phyloP scores from a whole-genome alignment of 2,113 vertebrate species.

The Halichoerus grypus region DNA sequence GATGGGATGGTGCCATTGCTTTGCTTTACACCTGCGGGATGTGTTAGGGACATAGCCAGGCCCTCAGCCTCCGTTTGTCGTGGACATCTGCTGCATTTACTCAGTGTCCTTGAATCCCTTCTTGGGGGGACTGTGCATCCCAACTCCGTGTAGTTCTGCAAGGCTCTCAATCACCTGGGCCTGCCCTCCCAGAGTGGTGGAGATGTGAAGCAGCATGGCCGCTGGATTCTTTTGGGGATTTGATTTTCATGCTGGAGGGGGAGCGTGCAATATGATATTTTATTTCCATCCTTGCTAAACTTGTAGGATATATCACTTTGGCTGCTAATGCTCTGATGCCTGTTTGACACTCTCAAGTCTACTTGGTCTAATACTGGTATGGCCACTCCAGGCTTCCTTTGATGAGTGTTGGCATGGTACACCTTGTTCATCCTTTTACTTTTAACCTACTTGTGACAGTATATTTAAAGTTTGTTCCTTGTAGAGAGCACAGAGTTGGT shows the following conservation, averaged over 20 bases:
- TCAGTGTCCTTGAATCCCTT: not conserved
- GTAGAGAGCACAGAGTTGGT: not conserved
- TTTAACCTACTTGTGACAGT: not conserved
- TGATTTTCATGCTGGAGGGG: not conserved
- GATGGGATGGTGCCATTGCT: not conserved
- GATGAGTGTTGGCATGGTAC: not conserved
- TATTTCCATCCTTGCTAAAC: not conserved
- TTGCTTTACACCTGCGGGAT: not conserved
- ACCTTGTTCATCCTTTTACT: not conserved
- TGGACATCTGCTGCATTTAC: not conserved
- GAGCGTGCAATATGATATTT: not conserved
- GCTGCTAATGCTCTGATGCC: not conserved
- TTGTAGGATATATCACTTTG: not conserved
- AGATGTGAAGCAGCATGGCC: too few species aligned
- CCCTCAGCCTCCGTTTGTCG: not conserved
- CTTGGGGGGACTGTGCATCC: not conserved
- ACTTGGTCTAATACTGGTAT: not conserved
- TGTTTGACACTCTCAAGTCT: not conserved
- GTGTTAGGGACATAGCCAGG: not conserved
- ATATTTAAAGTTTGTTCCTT: slow-evolving; percentile 11
- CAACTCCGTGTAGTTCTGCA: not conserved
- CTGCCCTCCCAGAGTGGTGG: not conserved
- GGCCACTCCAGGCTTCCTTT: not conserved
- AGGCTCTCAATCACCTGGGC: not conserved
- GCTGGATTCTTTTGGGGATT: not conserved